phyloP scores from a whole-genome alignment of 1,140 invertebrate genomes.

The Hyphantria cunea region DNA sequence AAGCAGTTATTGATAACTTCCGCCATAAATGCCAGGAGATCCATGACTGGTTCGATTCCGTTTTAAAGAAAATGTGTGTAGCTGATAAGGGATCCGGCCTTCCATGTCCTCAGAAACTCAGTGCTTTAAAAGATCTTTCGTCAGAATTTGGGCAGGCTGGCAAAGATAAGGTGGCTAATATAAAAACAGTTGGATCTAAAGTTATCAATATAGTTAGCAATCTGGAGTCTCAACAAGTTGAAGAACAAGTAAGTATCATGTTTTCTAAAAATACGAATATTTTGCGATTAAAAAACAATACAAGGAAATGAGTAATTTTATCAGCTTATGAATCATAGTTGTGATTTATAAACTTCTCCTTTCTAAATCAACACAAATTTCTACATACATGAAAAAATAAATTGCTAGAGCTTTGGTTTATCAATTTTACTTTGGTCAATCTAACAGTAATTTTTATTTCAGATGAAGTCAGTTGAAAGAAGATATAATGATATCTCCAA shows the following conservation, averaged over 20 bases:
- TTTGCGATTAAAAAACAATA: not conserved
- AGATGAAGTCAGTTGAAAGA: slow-evolving; percentile 91
- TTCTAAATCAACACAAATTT: too few relatives aligned
- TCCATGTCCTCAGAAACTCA: slow-evolving; percentile 90
- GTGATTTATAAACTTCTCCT: too few relatives aligned
- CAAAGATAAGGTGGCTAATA: slow-evolving; percentile 85
- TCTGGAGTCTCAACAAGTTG: slow-evolving; percentile 94
- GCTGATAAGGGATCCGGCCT: slow-evolving; percentile 92
- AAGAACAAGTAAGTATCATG: slow-evolving; percentile 87
- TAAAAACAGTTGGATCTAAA: slow-evolving; percentile 86
- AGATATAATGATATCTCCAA: slow-evolving; percentile 92
- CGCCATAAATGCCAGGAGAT: slow-evolving; percentile 88
- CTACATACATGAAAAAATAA: too few relatives aligned
- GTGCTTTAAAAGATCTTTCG: slow-evolving; percentile 84
- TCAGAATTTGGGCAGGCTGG: slow-evolving; percentile 87
- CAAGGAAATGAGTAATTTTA: too few relatives aligned
- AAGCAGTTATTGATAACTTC: slow-evolving; percentile 90
- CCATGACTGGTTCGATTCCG: slow-evolving; percentile 90
- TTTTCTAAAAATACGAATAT: slow-evolving; percentile 1
- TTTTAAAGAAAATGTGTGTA: slow-evolving; percentile 90
- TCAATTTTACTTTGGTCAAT: too few relatives aligned
- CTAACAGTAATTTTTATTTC: slow-evolving; percentile 50
- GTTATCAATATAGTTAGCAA: slow-evolving; percentile 92
- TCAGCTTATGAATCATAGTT: too few relatives aligned
- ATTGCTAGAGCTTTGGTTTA: too few relatives aligned